Base-by-base conservation (phyloP, 2,113 vertebrate genomes). In the Echinops telfairi region DNA sequence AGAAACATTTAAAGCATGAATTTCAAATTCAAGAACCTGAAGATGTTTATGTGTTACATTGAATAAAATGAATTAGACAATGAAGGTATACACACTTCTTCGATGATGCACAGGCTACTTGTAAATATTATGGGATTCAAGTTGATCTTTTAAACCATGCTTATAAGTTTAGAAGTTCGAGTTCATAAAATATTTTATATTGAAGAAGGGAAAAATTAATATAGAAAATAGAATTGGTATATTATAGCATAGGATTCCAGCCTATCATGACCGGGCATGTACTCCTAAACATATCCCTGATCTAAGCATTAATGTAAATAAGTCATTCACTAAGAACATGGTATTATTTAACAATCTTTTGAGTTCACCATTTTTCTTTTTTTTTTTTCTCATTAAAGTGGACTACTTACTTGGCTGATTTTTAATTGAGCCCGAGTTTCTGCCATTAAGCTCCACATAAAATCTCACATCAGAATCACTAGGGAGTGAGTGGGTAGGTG, bases 301-400 rank as follows among this genome's bases (percentile, higher is more conserved):
- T 83, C 23, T 81, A 93, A 90, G 80, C 79, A 84, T 79, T 83
- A 83, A 95, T 93, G 60, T 16, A 90, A 95, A 92, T 81, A 78
- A 95, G 40, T 80, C 70, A 81, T 83, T 90, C 68, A 62, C 58
- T 17, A 76, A 88, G 85, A 91, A 40, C 64, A 73, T 85, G 78
- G 75, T 75, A 47, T 58, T 89, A 66, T 25, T 40, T 40, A 95
- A 88, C 93, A 89, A 71, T 80, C 66, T 43, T 95, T 94, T 86
- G 70, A 88, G 71, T 91, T 93, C 11, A 57, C 64, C 1, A n/a
- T 86, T 95, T 95, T 95, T 80, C 62, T 62, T 25, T 3, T 66
- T 29, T 64, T 60, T 84, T 93, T 90, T 93, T 90, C 58, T 88
- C 31, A 83, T 96, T 86, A 92, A 90, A 96, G 88, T 43, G n/a